These are phyloP conservation scores for Miltochrista miniata DNA, from an alignment of 2,888 invertebrate genomes.

Conservation along the genomic window DNA sequence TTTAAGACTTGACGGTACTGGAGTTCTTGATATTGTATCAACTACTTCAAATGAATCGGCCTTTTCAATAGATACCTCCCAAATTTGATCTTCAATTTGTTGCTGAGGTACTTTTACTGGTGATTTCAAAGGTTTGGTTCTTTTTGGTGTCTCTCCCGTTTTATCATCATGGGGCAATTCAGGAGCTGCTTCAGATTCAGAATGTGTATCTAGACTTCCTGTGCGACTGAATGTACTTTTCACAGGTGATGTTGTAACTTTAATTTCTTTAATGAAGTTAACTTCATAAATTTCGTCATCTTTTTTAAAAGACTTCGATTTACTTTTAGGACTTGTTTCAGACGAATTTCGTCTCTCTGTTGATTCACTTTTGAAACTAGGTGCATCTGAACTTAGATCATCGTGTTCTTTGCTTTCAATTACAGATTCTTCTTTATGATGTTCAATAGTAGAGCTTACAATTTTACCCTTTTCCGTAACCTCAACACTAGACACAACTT, in stretches of 20 bases:
- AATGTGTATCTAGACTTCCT: slow-evolving; percentile 82
- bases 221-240: slow-evolving; percentile 79
- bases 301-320: slow-evolving; percentile 78
- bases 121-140: slow-evolving; percentile 62
- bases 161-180: slow-evolving; percentile 77
- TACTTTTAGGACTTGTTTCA: slow-evolving; percentile 73
- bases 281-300: slow-evolving; percentile 79
- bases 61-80: slow-evolving; percentile 74
- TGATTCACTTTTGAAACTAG: slow-evolving; percentile 74
- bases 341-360: slow-evolving; percentile 68
- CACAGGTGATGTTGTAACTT: slow-evolving; percentile 76
- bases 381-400: slow-evolving; percentile 75
- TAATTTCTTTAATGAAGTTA: slow-evolving; percentile 81
- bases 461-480: slow-evolving; percentile 76
- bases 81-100: slow-evolving; percentile 74
- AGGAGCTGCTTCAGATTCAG: slow-evolving; percentile 81
- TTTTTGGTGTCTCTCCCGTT: slow-evolving; percentile 67
- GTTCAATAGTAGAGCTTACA: slow-evolving; percentile 72
- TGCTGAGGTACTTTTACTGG: slow-evolving; percentile 75
- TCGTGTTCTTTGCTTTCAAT: slow-evolving; percentile 80
- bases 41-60: slow-evolving; percentile 66
- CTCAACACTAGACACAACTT: slow-evolving; percentile 71
- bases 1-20: slow-evolving; percentile 47
- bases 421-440: slow-evolving; percentile 75
- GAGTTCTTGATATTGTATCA: slow-evolving; percentile 56